Evolutionary conservation across 2,888 invertebrate species (phyloP).

Genomic region (Caradrina clavipalpis): DNA sequence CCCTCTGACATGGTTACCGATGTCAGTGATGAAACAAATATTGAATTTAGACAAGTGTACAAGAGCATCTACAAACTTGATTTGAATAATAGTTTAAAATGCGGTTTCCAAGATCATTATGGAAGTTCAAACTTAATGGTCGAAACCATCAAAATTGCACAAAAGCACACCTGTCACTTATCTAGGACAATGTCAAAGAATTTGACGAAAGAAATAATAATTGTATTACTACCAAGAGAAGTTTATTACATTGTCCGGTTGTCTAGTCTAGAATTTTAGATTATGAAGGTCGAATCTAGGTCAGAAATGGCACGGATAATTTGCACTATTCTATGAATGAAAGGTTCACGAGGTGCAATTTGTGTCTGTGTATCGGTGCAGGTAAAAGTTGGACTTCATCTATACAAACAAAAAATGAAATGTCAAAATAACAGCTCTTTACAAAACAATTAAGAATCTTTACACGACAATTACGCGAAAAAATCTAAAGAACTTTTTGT

Average conservation of each 20-base stretch:
- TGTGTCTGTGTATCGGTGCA: conserved; percentile 6
- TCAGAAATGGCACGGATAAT: conserved; percentile 29
- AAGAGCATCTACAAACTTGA: not conserved
- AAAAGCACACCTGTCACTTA: conserved; percentile 18
- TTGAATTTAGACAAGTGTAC: not conserved
- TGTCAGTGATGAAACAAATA: no score
- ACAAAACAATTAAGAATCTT: no score
- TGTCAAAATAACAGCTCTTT: no score
- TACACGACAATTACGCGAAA: no score
- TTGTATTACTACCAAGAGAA: conserved; percentile 23
- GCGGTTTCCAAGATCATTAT: not conserved
- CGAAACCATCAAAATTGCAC: not conserved
- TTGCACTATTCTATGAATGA: conserved; percentile 30
- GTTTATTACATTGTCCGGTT: conserved; percentile 21
- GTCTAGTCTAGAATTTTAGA: conserved; percentile 20
- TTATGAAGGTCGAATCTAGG: conserved; percentile 44
- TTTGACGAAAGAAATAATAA: conserved; percentile 24
- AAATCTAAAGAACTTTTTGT: no score
- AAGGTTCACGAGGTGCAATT: conserved; percentile 37
- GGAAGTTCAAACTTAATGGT: not conserved
- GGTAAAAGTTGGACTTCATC: conserved; percentile 18
- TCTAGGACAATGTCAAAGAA: conserved; percentile 6
- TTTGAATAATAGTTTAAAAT: not conserved
- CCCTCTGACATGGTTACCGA: no score
- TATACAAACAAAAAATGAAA: no score